A percentile compares a stretch with the other conserved stretches of the same genome.
phyloP scores from a whole-genome alignment of 2,113 vertebrate species.

The Notothenia coriiceps region DNA sequence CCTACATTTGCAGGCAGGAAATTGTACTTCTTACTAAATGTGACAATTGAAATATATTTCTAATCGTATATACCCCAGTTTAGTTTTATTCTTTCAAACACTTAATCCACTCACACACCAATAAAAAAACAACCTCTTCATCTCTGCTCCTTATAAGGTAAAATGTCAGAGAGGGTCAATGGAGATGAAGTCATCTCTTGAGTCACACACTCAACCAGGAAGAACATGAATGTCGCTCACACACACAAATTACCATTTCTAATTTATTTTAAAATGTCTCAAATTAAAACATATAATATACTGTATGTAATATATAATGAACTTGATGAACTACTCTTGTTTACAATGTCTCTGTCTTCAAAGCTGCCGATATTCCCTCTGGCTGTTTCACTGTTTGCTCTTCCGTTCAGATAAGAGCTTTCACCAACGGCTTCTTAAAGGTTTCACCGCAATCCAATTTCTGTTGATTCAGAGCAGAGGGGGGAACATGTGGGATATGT shows the following conservation, averaged over 20 bases:
- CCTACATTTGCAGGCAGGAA: too few species aligned
- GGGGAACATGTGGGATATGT: not conserved
- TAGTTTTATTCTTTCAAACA: not conserved
- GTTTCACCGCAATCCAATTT: rapidly evolving
- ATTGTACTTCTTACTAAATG: too few species aligned
- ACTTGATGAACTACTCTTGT: too few species aligned
- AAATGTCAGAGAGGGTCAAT: not conserved
- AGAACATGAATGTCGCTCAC: not conserved
- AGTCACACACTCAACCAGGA: constrained; percentile 49
- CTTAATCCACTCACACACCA: not conserved
- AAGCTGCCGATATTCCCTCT: not conserved
- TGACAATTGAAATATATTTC: too few species aligned
- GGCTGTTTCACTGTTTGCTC: not conserved
- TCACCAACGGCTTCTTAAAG: not conserved
- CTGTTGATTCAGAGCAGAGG: not conserved
- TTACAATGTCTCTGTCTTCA: not conserved
- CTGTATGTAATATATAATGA: too few species aligned
- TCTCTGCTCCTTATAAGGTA: constrained; percentile 28
- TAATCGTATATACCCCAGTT: not conserved
- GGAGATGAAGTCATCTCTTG: constrained; percentile 58
- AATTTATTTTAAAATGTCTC: too few species aligned
- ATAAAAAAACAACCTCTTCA: not conserved
- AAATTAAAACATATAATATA: too few species aligned
- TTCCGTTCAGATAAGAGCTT: not conserved
- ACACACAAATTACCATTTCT: too few species aligned